Evolutionary conservation across 2,113 vertebrate species (phyloP), one percentile per base, ranked within the genome.

Genomic region (Chamaea fasciata): DNA sequence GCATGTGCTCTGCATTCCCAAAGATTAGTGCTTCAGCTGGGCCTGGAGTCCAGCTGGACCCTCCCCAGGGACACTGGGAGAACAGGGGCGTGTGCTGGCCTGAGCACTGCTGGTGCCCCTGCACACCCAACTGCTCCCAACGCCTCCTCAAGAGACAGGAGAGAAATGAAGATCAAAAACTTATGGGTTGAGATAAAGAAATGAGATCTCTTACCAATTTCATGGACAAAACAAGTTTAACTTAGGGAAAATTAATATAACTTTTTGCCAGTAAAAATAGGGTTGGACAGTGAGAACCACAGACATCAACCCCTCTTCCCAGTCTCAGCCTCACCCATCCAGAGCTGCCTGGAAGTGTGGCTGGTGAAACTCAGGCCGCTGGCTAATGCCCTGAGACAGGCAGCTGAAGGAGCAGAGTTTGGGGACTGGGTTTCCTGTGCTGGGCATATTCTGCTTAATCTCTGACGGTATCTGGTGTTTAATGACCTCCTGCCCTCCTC

Each of bases 21-120:
- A 0, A 4, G 37, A 0, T 44, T 5, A 10, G 27, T 21, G 62
- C 37, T 65, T n/a, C 28, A 33, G 30, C 30, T 44, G n/a, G 44
- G 41, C 50, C 46, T 78, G 62, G 26, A 47, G 30, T 17, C 20
- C 41, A 52, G 56, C 65, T 31, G 90, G 62, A 2, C 7, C 35
- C 41, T 28, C 24, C 31, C 30, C 14, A 20, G 20, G 41, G 15
- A 6, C 15, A 2, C 16, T 10, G 65, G 56, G 21, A 30, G 47
- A 14, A 1, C 30, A 14, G 15, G 9, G 31, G 4, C 26, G 3
- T 3, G 24, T 30, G 33, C 31, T 26, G 84, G 41, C 13, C 26
- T 70, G 55, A 15, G 20, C 33, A 5, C 6, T 37, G 42, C 33
- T 24, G 42, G 5, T 86, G 33, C 14, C 23, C 53, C 6, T 4